Evolutionary conservation across 2,888 invertebrate genomes (phyloP).

Genomic region (Drosophila greeni): DNA sequence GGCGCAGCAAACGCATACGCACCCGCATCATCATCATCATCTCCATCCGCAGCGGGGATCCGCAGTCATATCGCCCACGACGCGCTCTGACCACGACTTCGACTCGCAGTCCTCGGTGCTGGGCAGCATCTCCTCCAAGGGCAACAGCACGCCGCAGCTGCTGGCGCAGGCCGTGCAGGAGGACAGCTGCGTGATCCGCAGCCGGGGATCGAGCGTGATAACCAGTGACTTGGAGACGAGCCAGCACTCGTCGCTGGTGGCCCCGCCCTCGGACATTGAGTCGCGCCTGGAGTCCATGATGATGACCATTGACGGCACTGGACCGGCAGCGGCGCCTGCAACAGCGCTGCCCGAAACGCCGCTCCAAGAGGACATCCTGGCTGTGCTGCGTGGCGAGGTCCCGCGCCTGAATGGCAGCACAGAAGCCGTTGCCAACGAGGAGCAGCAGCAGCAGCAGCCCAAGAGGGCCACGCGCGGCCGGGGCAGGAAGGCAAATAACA

Average conservation of each 20-base stretch:
- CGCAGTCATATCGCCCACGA: constrained; percentile 78
- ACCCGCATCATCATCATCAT: constrained; percentile 29
- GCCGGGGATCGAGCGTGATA: constrained; percentile 78
- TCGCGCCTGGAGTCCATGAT: constrained; percentile 78
- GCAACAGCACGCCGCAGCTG: constrained; percentile 76
- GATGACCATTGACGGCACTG: constrained; percentile 69
- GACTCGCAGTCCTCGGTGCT: constrained; percentile 79
- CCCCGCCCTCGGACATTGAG: constrained; percentile 78
- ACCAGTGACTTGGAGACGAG: constrained; percentile 79
- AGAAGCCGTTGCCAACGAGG: constrained; percentile 13
- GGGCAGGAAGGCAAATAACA: constrained; percentile 45
- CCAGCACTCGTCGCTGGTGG: constrained; percentile 78
- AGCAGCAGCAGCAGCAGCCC: constrained; percentile 34
- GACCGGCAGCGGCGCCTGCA: constrained; percentile 21
- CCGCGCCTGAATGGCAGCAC: constrained; percentile 46
- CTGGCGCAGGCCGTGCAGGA: constrained; percentile 74
- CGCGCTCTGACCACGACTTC: constrained; percentile 79
- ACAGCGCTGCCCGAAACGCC: constrained; percentile 46
- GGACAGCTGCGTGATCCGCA: constrained; percentile 78
- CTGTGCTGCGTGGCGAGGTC: constrained; percentile 73
- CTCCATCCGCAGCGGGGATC: constrained; percentile 49
- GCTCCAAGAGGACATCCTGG: constrained; percentile 76
- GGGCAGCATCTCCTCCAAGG: constrained; percentile 79
- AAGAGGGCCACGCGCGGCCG: constrained; percentile 69
- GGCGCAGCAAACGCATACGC: constrained; percentile 25